phyloP scores from a whole-genome alignment of 1,140 invertebrate species.

The Hycleus phaleratus region DNA sequence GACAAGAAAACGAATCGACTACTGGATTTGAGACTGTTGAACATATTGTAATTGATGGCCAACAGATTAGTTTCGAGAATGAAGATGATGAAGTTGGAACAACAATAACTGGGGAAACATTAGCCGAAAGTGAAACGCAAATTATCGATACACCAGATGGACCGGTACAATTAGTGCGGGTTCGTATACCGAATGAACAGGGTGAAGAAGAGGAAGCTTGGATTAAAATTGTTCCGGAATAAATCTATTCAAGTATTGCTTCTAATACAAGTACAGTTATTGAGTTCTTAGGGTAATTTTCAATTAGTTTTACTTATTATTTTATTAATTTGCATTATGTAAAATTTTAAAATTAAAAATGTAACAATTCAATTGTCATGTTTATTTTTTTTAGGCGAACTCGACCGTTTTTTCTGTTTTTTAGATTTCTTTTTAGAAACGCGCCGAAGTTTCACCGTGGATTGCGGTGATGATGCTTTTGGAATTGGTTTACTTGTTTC shows the following conservation, averaged over 20 bases:
- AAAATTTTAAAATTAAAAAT: background rate
- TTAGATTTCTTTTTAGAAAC: constrained; percentile 28
- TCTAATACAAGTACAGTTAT: no score
- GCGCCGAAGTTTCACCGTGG: constrained; percentile 20
- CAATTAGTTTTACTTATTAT: background rate
- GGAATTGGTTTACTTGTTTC: constrained; percentile 25
- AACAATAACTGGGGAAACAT: constrained; percentile 33
- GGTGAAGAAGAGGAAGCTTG: constrained; percentile 40
- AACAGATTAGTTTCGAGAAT: constrained; percentile 35
- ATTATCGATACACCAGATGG: constrained; percentile 41
- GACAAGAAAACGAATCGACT: constrained; percentile 36
- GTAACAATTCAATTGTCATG: background rate
- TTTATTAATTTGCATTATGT: background rate
- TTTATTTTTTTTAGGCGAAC: constrained; percentile 24
- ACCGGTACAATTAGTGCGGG: constrained; percentile 45
- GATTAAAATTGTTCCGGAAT: constrained; percentile 38
- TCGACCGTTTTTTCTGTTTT: constrained; percentile 22
- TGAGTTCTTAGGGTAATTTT: no score
- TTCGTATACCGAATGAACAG: constrained; percentile 44
- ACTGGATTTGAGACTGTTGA: constrained; percentile 39
- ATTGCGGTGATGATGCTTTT: constrained; percentile 14
- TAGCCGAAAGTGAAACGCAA: constrained; percentile 38
- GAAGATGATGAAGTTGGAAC: constrained; percentile 36
- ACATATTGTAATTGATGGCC: constrained; percentile 48
- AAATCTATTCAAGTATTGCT: background rate